A percentile compares a stretch with the other conserved stretches of the same genome.
Conservation (phyloP, 2,113 vertebrate species). For the Oceanites oceanicus region DNA sequence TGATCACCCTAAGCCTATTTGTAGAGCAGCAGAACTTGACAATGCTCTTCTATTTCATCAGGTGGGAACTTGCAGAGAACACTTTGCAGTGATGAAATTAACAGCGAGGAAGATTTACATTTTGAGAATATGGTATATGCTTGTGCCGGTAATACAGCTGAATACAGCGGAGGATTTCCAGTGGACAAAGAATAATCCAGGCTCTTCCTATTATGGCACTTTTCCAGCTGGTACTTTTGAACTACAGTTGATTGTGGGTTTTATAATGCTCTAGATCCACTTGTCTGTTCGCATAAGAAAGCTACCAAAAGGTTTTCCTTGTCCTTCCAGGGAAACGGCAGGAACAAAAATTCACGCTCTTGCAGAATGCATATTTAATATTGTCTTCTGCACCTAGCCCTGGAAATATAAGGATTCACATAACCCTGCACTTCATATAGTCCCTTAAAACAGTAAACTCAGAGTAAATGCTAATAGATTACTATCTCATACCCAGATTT, state of each 20-base stretch:
- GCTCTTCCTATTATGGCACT: slow-evolving; percentile 92
- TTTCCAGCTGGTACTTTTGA: slow-evolving; percentile 85
- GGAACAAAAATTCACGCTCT: background rate
- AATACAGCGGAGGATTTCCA: slow-evolving; percentile 78
- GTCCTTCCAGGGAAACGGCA: background rate
- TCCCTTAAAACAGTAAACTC: background rate
- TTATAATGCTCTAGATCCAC: background rate
- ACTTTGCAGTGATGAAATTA: background rate
- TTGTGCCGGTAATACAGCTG: slow-evolving; percentile 73
- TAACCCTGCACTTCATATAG: background rate
- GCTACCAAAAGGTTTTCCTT: background rate
- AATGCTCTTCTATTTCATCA: background rate
- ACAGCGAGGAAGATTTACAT: background rate
- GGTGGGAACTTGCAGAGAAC: background rate
- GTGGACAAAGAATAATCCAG: slow-evolving; percentile 83
- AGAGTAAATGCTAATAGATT: background rate
- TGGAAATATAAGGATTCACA: background rate
- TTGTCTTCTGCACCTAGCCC: background rate
- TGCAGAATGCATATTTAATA: background rate
- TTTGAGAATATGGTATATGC: slow-evolving; percentile 69
- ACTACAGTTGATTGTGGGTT: background rate
- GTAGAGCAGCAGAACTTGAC: background rate
- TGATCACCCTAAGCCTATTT: background rate
- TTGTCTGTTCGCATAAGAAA: background rate
- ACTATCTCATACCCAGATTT: background rate